phyloP scores from a whole-genome alignment of 2,113 vertebrate species.

The Dromaius novaehollandiae region DNA sequence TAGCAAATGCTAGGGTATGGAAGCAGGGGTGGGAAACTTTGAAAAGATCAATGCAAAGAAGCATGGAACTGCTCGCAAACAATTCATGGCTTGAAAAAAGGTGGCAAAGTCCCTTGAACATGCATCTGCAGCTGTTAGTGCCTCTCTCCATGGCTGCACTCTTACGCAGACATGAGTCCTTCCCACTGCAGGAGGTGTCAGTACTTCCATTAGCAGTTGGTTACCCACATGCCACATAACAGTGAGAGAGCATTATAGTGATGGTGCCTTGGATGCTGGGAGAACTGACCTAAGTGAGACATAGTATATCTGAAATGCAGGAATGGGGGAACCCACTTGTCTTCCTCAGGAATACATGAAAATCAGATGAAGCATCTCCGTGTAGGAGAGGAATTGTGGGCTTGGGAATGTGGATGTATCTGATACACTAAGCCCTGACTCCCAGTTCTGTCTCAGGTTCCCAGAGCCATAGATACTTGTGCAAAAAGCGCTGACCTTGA shows the following conservation, averaged over 20 bases:
- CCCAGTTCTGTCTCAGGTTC: not conserved
- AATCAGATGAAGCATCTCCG: not conserved
- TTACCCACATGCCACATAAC: not conserved
- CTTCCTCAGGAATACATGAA: slow-evolving; percentile 1
- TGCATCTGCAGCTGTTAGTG: not conserved
- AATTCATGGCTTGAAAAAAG: not conserved
- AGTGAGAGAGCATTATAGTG: fast-evolving
- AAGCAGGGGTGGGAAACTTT: not conserved
- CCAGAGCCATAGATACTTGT: not conserved
- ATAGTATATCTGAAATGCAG: not conserved
- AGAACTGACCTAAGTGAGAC: not conserved
- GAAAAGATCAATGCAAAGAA: not conserved
- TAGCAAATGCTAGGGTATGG: not conserved
- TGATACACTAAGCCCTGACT: not conserved
- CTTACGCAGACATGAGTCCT: not conserved
- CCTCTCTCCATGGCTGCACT: not conserved
- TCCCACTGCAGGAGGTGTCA: fast-evolving
- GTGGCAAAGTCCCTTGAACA: not conserved
- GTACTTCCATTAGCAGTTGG: not conserved
- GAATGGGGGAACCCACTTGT: not conserved
- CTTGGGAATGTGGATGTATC: not conserved
- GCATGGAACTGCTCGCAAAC: not conserved
- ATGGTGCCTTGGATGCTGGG: not conserved
- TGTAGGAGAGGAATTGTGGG: not conserved
- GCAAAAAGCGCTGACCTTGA: not conserved